Percentiles rank a stretch among this genome's conserved stretches.
Conservation (phyloP, 1,140 invertebrate species). For the Panulirus ornatus region DNA sequence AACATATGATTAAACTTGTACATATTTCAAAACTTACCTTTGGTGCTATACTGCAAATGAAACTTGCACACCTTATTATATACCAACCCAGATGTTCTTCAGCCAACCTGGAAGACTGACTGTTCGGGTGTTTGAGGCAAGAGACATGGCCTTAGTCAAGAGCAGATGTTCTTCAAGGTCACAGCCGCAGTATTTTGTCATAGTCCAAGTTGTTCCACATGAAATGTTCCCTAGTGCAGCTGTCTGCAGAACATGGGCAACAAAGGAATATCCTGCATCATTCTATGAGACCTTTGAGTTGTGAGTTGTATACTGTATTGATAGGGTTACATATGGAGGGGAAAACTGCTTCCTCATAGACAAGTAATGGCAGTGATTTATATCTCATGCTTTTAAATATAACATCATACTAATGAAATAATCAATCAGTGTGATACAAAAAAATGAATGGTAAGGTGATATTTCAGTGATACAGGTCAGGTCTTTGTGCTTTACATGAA, state of each 20-base stretch:
- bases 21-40: too few relatives aligned
- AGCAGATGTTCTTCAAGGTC: background rate
- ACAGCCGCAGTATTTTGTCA: background rate
- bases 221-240: background rate
- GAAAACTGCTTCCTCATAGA: too few relatives aligned
- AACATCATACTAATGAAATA: too few relatives aligned
- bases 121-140: slow-evolving; percentile 22
- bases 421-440: too few relatives aligned
- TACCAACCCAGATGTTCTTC: slow-evolving; percentile 17
- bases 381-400: too few relatives aligned
- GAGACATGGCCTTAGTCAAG: background rate
- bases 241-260: background rate
- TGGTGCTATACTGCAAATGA: too few relatives aligned
- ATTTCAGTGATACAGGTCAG: too few relatives aligned
- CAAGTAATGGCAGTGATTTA: too few relatives aligned
- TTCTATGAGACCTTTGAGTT: slow-evolving; percentile 47
- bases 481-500: too few relatives aligned
- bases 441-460: too few relatives aligned
- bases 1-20: too few relatives aligned
- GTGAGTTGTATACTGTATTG: background rate
- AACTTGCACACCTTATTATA: too few relatives aligned
- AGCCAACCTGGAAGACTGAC: slow-evolving; percentile 28
- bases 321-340: background rate
- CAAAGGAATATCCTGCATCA: slow-evolving; percentile 18
- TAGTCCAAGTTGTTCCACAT: slow-evolving; percentile 30